Evolutionary conservation across 1,140 invertebrate genomes (phyloP).

Genomic region (Chrysoperla carnea): DNA sequence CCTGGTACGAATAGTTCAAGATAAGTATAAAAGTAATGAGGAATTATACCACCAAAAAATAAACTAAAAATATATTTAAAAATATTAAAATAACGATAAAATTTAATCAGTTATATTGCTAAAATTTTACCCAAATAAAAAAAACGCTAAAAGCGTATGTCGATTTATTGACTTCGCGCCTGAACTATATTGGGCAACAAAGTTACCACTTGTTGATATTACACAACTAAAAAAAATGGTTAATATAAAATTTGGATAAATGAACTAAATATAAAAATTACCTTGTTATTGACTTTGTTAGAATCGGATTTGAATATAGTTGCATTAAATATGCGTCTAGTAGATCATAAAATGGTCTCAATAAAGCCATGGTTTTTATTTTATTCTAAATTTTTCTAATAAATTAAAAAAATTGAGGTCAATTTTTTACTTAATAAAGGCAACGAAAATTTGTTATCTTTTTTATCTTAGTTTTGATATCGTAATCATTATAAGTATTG

Average conservation of each 20-base stretch:
- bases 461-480: too few relatives aligned
- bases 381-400: not conserved
- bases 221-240: slow-evolving; percentile 29
- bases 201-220: slow-evolving; percentile 41
- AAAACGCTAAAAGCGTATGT: slow-evolving; percentile 46
- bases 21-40: slow-evolving; percentile 51
- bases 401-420: too few relatives aligned
- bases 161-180: slow-evolving; percentile 36
- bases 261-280: slow-evolving; percentile 19
- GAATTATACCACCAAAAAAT: slow-evolving; percentile 49
- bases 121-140: slow-evolving; percentile 41
- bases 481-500: too few relatives aligned
- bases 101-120: not conserved
- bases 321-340: slow-evolving; percentile 45
- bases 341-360: slow-evolving; percentile 45
- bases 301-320: slow-evolving; percentile 46
- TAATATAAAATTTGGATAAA: slow-evolving; percentile 1
- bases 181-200: slow-evolving; percentile 41
- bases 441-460: too few relatives aligned
- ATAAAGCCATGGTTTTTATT: slow-evolving; percentile 45
- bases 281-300: slow-evolving; percentile 55
- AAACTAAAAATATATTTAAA: slow-evolving; percentile 27
- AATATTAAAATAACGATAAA: slow-evolving; percentile 1
- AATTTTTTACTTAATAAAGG: too few relatives aligned
- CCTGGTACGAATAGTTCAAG: slow-evolving; percentile 34